phyloP scores from a whole-genome alignment of 2,888 invertebrate genomes.

The Stenchaetothrips biformis region DNA sequence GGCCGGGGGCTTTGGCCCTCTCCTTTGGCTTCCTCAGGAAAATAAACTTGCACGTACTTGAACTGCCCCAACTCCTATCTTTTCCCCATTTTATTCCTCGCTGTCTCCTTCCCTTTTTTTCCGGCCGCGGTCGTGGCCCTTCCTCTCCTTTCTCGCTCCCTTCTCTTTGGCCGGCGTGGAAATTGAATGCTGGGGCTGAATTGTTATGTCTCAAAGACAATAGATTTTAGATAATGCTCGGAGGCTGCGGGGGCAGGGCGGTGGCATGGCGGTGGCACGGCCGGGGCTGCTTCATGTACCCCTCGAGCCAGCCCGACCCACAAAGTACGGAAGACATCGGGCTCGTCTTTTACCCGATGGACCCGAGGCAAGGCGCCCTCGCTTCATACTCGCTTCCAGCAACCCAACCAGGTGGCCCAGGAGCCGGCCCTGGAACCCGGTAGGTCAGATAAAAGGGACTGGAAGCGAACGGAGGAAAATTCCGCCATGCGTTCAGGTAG shows the following conservation, averaged over 20 bases:
- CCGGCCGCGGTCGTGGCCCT: neutral
- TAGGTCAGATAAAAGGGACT: too few species aligned
- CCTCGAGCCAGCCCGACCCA: neutral
- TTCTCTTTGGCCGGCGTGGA: neutral
- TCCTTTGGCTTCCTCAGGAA: neutral
- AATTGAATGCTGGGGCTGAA: conserved; percentile 11
- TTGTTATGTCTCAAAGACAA: conserved; percentile 13
- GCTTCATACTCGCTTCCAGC: too few species aligned
- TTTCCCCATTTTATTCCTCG: neutral
- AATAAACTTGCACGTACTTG: conserved; percentile 21
- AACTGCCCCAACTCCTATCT: conserved; percentile 17
- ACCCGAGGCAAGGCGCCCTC: too few species aligned
- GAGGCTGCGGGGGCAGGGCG: too few species aligned
- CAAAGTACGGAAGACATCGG: too few species aligned
- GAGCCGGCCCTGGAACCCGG: too few species aligned
- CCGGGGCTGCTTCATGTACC: neutral
- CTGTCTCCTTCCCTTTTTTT: neutral
- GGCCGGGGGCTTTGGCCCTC: neutral
- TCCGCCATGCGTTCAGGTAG: too few species aligned
- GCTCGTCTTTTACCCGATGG: neutral
- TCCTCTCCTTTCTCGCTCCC: neutral
- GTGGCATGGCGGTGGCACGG: neutral
- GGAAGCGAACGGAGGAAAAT: too few species aligned
- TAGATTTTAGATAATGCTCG: neutral
- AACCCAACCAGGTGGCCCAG: too few species aligned